Conservation (phyloP, 2,797 vertebrate species). For the Rhinella marina region DNA sequence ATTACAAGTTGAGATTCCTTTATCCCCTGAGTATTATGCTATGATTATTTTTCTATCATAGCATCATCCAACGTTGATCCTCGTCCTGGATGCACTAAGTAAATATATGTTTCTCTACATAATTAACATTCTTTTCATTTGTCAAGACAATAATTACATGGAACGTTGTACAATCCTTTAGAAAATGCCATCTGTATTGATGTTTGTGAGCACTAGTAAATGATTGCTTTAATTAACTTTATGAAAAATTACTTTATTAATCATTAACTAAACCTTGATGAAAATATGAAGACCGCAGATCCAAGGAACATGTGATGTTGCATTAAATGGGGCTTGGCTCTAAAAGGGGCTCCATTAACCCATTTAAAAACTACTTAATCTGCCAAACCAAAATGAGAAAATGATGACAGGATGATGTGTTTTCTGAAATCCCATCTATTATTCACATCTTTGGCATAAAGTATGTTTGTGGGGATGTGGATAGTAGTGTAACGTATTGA, state of each 20-base stretch:
- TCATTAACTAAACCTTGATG: conserved; percentile 34
- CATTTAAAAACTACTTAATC: not conserved
- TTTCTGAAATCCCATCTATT: not conserved
- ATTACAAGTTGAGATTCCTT: not conserved
- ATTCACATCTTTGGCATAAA: not conserved
- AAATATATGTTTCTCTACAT: conserved; percentile 26
- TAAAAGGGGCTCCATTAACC: conserved; percentile 19
- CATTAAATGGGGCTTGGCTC: conserved; percentile 22
- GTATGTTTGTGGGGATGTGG: too few species aligned
- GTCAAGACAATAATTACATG: conserved; percentile 27
- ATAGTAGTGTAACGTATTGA: too few species aligned
- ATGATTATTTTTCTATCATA: not conserved
- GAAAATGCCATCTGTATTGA: conserved; percentile 21
- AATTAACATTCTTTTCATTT: conserved; percentile 31
- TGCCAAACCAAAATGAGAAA: conserved; percentile 8
- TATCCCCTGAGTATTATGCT: not conserved
- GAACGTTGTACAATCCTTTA: conserved; percentile 29
- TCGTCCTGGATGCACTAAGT: not conserved
- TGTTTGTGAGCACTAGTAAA: conserved; percentile 32
- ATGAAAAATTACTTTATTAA: conserved; percentile 43
- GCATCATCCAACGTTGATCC: not conserved
- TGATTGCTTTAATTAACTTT: conserved; percentile 31
- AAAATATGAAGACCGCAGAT: not conserved
- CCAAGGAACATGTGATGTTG: conserved; percentile 12
- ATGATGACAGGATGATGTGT: conserved; percentile 8